These are phyloP conservation scores for Ceratosolen solmsi DNA, from an alignment of 1,140 invertebrate genomes.

Conservation along the genomic window DNA sequence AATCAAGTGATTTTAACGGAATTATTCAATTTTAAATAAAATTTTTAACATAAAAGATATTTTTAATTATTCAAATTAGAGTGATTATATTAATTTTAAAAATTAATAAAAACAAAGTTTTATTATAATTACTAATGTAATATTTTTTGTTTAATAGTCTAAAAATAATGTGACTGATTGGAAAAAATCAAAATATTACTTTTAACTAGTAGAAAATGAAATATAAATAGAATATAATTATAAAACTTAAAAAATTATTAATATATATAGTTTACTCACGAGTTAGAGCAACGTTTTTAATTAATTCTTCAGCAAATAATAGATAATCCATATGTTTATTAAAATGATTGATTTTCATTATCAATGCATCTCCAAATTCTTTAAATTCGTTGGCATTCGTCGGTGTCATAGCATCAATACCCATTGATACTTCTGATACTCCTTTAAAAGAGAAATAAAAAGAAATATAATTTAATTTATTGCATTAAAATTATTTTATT, in stretches of 20 bases:
- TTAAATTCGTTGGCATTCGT: slow-evolving; percentile 87
- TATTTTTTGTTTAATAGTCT: background rate
- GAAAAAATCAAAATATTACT: background rate
- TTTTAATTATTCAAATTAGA: no score
- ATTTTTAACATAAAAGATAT: no score
- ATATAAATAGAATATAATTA: background rate
- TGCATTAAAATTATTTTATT: background rate
- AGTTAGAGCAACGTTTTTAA: slow-evolving; percentile 84
- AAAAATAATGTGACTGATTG: no score
- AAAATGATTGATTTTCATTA: slow-evolving; percentile 81
- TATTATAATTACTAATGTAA: background rate
- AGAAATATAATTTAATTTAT: background rate
- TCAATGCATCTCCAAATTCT: slow-evolving; percentile 82
- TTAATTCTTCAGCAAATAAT: slow-evolving; percentile 84
- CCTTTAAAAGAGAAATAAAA: slow-evolving; percentile 71
- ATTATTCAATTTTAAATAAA: no score
- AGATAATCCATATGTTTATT: slow-evolving; percentile 83
- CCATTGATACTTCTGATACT: slow-evolving; percentile 74
- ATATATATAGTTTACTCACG: slow-evolving; percentile 76
- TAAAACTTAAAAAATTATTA: no score
- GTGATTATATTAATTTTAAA: background rate
- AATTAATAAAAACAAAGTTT: background rate
- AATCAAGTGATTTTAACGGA: background rate
- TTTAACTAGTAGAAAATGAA: background rate
- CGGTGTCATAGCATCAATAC: slow-evolving; percentile 80